phyloP scores from a whole-genome alignment of 2,113 vertebrate species.

The Abramis brama region DNA sequence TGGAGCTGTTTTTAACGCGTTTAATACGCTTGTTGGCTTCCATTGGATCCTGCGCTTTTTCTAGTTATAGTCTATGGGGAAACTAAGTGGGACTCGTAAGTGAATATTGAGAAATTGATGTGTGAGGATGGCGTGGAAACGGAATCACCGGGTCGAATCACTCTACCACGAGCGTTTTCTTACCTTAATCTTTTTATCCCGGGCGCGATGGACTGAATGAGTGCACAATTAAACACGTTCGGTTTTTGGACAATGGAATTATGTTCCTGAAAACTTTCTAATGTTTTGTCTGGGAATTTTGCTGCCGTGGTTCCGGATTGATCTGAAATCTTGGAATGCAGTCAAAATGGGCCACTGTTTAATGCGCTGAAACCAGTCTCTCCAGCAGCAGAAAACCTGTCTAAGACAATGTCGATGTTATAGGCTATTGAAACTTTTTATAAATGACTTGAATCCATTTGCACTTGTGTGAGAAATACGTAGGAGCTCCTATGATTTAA shows the following conservation, averaged over 20 bases:
- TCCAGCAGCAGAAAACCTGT: background rate
- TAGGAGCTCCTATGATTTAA: background rate
- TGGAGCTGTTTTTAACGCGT: background rate
- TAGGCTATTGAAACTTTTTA: background rate
- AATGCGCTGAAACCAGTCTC: constrained; percentile 6
- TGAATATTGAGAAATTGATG: background rate
- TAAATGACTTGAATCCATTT: background rate
- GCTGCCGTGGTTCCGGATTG: background rate
- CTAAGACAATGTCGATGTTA: background rate
- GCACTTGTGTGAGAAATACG: background rate
- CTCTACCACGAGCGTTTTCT: background rate
- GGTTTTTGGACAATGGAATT: background rate
- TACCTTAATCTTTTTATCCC: constrained; percentile 1
- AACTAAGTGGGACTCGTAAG: background rate
- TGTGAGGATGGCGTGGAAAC: background rate
- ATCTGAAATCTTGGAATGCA: constrained; percentile 19
- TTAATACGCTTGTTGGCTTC: background rate
- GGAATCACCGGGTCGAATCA: background rate
- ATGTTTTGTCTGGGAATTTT: background rate
- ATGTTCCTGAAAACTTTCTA: background rate
- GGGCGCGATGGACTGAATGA: background rate
- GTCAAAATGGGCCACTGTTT: constrained; percentile 20
- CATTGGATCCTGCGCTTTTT: background rate
- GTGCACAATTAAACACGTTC: background rate
- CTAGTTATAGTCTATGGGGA: background rate